These are phyloP conservation scores for Apomyelois bistriatella DNA, from an alignment of 2,888 invertebrate species.

Conservation along the genomic window DNA sequence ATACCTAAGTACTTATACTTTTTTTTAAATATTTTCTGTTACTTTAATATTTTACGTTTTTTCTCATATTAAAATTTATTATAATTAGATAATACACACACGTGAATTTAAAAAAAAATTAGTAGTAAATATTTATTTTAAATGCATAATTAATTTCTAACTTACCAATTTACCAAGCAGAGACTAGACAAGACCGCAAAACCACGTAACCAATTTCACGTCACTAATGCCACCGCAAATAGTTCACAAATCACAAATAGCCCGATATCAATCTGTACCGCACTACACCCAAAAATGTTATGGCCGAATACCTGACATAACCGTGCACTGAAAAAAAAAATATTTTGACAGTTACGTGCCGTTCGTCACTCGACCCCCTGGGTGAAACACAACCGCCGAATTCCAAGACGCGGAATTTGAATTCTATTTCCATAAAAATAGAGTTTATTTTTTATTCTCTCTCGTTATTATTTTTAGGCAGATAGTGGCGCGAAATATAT, in stretches of 20 bases:
- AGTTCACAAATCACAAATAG: not conserved
- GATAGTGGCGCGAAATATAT: slow-evolving; percentile 17
- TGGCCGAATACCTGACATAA: slow-evolving; percentile 60
- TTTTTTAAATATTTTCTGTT: no score
- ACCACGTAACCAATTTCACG: not conserved
- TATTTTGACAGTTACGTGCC: slow-evolving; percentile 63
- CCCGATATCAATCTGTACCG: slow-evolving; percentile 34
- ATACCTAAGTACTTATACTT: no score
- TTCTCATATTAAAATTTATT: no score
- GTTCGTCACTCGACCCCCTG: slow-evolving; percentile 63
- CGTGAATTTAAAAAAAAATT: no score
- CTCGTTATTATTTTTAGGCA: slow-evolving; percentile 9
- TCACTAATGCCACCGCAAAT: not conserved
- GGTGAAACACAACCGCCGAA: slow-evolving; percentile 18
- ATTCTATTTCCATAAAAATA: not conserved
- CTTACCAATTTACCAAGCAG: not conserved
- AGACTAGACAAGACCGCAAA: not conserved
- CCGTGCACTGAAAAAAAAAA: slow-evolving; percentile 46
- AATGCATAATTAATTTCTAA: not conserved
- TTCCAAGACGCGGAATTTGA: not conserved
- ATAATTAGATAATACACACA: no score
- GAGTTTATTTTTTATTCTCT: no score
- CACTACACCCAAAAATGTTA: slow-evolving; percentile 44
- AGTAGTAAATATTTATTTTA: no score
- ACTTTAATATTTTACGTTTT: no score